phyloP scores from a whole-genome alignment of 2,888 invertebrate species.

The Rosalia funebris region DNA sequence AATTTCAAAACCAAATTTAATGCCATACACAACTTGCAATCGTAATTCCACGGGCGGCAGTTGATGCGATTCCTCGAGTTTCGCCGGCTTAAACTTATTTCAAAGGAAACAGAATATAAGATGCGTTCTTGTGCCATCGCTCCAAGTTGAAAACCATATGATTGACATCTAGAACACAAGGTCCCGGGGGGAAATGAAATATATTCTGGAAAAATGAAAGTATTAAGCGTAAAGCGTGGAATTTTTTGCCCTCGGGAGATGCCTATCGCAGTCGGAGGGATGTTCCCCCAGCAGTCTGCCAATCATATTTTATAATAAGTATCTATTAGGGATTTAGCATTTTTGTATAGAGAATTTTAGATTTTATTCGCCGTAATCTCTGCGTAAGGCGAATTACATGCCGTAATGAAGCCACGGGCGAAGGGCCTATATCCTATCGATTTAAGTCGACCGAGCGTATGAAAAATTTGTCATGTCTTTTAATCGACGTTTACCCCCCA shows the following conservation, averaged over 20 bases:
- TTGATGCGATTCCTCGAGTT: constrained; percentile 7
- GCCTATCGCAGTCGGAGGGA: constrained; percentile 13
- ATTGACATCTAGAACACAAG: constrained; percentile 26
- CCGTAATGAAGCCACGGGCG: no score
- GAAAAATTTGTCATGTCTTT: no score
- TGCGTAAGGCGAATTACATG: background rate
- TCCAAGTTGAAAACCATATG: constrained; percentile 23
- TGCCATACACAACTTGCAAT: background rate
- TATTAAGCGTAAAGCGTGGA: constrained; percentile 20
- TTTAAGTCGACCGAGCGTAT: no score
- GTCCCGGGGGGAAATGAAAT: constrained; percentile 17
- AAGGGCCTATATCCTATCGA: no score
- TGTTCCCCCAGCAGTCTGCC: constrained; percentile 19
- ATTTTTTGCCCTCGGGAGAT: constrained; percentile 20
- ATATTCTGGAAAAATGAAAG: constrained; percentile 28
- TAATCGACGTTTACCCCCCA: no score
- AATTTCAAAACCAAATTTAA: background rate
- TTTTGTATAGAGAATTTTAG: background rate
- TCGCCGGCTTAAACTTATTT: constrained; percentile 15
- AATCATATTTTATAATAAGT: constrained; percentile 25
- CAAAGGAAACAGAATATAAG: constrained; percentile 18
- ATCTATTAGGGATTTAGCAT: constrained; percentile 23
- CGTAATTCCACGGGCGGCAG: background rate
- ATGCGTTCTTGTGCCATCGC: constrained; percentile 9
- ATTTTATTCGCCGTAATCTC: background rate